These are phyloP conservation scores for Heliothis subflexa DNA, from an alignment of 1,140 invertebrate species.

Conservation along the genomic window DNA sequence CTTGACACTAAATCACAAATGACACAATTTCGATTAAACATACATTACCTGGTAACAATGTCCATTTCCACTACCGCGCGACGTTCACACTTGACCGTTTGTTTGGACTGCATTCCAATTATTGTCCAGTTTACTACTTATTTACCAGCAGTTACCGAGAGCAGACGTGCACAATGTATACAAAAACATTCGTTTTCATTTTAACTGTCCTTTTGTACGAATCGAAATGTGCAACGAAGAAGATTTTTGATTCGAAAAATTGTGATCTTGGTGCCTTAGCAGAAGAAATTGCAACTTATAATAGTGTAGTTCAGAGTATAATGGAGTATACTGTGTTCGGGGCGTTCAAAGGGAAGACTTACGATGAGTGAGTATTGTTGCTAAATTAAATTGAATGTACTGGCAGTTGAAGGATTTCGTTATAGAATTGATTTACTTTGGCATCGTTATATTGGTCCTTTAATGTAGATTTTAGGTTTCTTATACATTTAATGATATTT, in stretches of 20 bases:
- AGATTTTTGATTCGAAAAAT: background rate
- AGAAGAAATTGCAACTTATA: constrained; percentile 88
- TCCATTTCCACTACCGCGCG: background rate
- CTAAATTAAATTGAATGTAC: constrained; percentile 19
- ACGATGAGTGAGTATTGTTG: constrained; percentile 71
- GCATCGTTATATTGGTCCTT: background rate
- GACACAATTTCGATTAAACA: background rate
- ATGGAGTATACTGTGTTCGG: constrained; percentile 87
- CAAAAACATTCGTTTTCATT: constrained; percentile 6
- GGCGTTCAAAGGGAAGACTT: constrained; percentile 77
- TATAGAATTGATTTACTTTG: background rate
- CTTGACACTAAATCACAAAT: background rate
- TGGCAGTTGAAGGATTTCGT: background rate
- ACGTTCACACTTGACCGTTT: constrained; percentile 4
- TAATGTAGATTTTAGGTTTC: too few relatives aligned
- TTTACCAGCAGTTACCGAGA: constrained; percentile 1
- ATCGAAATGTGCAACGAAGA: background rate
- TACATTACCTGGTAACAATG: background rate
- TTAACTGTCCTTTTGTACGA: background rate
- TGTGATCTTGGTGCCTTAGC: constrained; percentile 80
- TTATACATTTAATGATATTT: too few relatives aligned
- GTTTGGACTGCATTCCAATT: background rate
- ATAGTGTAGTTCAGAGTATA: constrained; percentile 86
- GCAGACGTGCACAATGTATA: constrained; percentile 1
- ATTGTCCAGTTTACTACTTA: constrained; percentile 7